These are phyloP conservation scores for Dreissena rostriformis DNA, from an alignment of 1,140 invertebrate species.

Conservation along the genomic window DNA sequence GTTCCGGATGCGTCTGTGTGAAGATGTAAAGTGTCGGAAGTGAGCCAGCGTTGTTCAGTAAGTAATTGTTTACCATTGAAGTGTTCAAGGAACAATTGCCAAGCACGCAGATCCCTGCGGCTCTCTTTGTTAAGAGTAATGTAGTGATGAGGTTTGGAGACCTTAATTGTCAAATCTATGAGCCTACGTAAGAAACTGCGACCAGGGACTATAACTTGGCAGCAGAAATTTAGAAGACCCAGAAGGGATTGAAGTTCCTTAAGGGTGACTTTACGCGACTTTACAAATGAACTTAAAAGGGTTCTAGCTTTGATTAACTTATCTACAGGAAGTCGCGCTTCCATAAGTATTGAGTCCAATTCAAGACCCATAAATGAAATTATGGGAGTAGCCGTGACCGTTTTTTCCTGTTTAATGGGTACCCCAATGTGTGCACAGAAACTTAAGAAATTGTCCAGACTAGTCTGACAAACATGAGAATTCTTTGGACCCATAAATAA, in stretches of 20 bases:
- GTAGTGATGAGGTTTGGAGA: constrained; percentile 43
- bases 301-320: neutral
- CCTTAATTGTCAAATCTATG: constrained; percentile 30
- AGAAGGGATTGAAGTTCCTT: constrained; percentile 31
- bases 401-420: constrained; percentile 27
- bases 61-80: constrained; percentile 53
- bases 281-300: neutral
- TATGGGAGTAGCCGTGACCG: neutral
- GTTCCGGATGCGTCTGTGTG: constrained; percentile 41
- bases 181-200: constrained; percentile 28
- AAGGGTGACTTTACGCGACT: constrained; percentile 26
- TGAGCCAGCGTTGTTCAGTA: constrained; percentile 21
- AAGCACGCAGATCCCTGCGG: constrained; percentile 7
- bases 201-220: constrained; percentile 25
- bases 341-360: constrained; percentile 13
- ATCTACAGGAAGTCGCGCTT: constrained; percentile 13
- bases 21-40: constrained; percentile 22
- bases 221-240: constrained; percentile 47
- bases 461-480: neutral
- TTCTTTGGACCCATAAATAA: constrained; percentile 23
- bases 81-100: constrained; percentile 32
- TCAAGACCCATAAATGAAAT: constrained; percentile 37
- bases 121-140: constrained; percentile 37
- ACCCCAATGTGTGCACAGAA: constrained; percentile 33
- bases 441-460: constrained; percentile 11